Evolutionary conservation across 35 echinoderm and acorn worm genomes (phyloP), one percentile per base, ranked within the genome.

Genomic region (Nesometra sesokonis): DNA sequence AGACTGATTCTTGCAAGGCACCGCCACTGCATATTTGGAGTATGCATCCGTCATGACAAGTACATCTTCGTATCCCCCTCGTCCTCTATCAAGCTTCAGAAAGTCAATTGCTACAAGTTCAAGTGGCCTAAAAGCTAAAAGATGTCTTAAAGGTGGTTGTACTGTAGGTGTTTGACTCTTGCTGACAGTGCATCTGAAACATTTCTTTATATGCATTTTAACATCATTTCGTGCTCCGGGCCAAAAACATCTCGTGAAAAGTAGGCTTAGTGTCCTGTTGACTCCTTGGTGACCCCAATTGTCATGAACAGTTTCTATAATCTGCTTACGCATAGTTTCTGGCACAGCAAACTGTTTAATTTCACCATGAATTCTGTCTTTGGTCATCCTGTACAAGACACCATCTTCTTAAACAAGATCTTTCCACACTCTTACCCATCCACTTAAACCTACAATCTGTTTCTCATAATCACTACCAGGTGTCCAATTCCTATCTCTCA

Each of bases 1-100:
- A 0, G 79, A 82, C 47, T 89, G 87, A 67, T 89, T 89, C 31
- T 76, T 30, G 19, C 23, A 57, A 17, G 87, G 87, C 15, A 82
- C 31, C 8, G 87, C 87, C 29, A 27, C 0, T 17, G 87, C 80
- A 82, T 47, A 89, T 35, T 83, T 89, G 5, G 79, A 80, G 46
- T 29, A 89, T 5, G 35, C 35, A 82, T 82, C 81, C 5, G 81
- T 82, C 17, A 36, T 36, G 2, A 82, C 81, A 11, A 82, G 35
- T 37, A 82, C 81, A 82, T 82, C n/a, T 82, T 82, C 81, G 13
- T 30, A 27, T 11, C 81, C 81, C 2, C 81, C 81, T 33, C 33
- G 21, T 78, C 27, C 9, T 30, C 27, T 29, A 30, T 78, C 81
- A 7, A 82, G 33, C 31, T 32, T 82, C 32, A 82, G n/a, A 82